phyloP scores from a whole-genome alignment of 2,113 vertebrate species.

The Lates calcarifer region DNA sequence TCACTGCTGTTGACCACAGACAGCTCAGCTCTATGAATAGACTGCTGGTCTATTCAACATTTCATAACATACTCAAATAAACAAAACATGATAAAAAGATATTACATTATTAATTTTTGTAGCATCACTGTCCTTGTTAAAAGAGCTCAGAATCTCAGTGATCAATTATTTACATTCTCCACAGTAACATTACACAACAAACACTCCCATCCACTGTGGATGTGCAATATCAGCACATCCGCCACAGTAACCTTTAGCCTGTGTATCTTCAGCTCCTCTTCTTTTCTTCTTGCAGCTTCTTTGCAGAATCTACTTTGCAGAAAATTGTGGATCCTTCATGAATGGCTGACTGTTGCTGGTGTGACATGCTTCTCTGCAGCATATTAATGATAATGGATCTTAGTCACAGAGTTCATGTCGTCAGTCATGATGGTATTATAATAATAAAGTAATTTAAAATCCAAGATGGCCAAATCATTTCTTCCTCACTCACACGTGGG shows the following conservation, averaged over 20 bases:
- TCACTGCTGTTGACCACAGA: conserved; percentile 33
- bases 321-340: not conserved
- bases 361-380: not conserved
- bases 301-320: not conserved
- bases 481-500: not conserved
- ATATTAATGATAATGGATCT: not conserved
- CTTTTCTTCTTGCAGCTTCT: not conserved
- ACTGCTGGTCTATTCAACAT: conserved; percentile 8
- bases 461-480: not conserved
- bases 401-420: not conserved
- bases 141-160: too few species aligned
- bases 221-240: not conserved
- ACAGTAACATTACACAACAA: too few species aligned
- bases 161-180: not conserved
- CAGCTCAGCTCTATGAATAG: not conserved
- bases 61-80: not conserved
- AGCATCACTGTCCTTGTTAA: too few species aligned
- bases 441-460: not conserved
- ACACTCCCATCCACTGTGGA: not conserved
- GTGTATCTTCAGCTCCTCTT: not conserved
- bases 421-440: not conserved
- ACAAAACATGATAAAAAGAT: too few species aligned
- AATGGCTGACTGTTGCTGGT: not conserved
- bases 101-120: too few species aligned
- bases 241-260: conserved; percentile 13